phyloP scores from a whole-genome alignment of 2,797 vertebrate species.

The Mastacembelus armatus region DNA sequence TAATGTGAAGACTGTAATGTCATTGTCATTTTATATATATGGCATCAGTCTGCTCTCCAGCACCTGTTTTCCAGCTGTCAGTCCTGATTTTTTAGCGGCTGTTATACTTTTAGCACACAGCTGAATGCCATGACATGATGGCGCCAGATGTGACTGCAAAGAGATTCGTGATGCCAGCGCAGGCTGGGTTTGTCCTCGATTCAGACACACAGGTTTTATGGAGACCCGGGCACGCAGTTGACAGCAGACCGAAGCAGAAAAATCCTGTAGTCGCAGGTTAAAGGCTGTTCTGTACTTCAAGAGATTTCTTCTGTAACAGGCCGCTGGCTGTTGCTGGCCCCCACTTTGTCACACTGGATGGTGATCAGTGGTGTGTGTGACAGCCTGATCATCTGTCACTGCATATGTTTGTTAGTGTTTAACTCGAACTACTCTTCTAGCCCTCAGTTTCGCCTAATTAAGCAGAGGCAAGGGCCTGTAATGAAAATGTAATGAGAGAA shows the following conservation, averaged over 20 bases:
- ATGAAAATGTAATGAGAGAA: slow-evolving; percentile 35
- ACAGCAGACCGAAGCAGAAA: background rate
- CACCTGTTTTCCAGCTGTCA: slow-evolving; percentile 24
- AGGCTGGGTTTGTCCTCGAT: too few species aligned
- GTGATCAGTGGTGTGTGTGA: slow-evolving; percentile 23
- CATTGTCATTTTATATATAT: too few species aligned
- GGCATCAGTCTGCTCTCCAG: background rate
- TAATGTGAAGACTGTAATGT: background rate
- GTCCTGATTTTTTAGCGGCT: slow-evolving; percentile 13
- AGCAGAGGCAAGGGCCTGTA: slow-evolving; percentile 18
- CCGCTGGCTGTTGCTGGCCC: slow-evolving; percentile 28
- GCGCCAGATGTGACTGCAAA: slow-evolving; percentile 37
- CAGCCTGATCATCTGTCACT: slow-evolving; percentile 19
- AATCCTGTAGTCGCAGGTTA: background rate
- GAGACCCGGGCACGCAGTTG: background rate
- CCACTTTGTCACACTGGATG: slow-evolving; percentile 1
- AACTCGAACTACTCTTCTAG: slow-evolving; percentile 40
- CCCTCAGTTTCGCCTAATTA: slow-evolving; percentile 42
- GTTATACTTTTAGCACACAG: slow-evolving; percentile 6
- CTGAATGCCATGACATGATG: slow-evolving; percentile 12
- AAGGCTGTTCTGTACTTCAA: slow-evolving; percentile 1
- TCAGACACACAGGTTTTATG: background rate
- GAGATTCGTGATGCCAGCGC: too few species aligned
- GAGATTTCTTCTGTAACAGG: slow-evolving; percentile 12
- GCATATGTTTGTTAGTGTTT: slow-evolving; percentile 35